Percentiles rank a stretch among this genome's conserved stretches.
These are phyloP conservation scores for Stenichneumon culpator DNA, from an alignment of 2,888 invertebrate genomes.

Conservation along the genomic window DNA sequence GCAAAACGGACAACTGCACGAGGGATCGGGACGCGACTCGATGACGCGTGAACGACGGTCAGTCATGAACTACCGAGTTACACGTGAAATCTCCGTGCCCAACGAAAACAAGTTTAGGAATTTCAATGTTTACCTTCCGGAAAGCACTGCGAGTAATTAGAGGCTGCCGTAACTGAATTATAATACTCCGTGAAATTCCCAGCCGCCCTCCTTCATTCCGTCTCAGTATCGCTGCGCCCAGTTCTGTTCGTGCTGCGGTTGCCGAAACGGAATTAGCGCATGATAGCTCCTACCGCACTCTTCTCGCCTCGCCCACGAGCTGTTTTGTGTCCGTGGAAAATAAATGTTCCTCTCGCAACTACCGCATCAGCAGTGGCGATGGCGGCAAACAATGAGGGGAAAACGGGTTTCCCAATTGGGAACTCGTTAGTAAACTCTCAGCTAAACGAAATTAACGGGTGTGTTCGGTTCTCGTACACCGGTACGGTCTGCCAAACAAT, in stretches of 20 bases:
- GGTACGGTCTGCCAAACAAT: neutral
- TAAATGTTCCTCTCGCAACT: constrained; percentile 40
- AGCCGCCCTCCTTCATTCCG: neutral
- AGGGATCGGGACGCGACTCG: neutral
- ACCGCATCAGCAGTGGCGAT: constrained; percentile 12
- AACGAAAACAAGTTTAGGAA: constrained; percentile 21
- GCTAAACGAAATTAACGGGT: constrained; percentile 57
- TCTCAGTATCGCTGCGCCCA: neutral
- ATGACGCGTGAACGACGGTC: neutral
- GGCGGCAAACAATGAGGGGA: constrained; percentile 55
- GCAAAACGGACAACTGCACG: neutral
- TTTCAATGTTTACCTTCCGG: constrained; percentile 41
- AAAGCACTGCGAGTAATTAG: constrained; percentile 55
- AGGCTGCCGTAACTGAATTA: constrained; percentile 20
- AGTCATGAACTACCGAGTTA: neutral
- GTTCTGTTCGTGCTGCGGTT: constrained; percentile 13
- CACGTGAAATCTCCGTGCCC: neutral
- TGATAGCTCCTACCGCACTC: constrained; percentile 54
- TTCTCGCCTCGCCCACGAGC: constrained; percentile 10
- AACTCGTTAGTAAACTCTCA: constrained; percentile 63
- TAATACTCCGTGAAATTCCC: neutral
- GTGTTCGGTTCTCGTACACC: constrained; percentile 2
- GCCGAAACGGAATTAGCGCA: constrained; percentile 69
- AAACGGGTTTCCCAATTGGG: constrained; percentile 60
- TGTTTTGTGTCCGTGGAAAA: constrained; percentile 28